These are phyloP conservation scores for Caenorhabditis virilis DNA, from an alignment of 2,888 invertebrate genomes.

Conservation along the genomic window DNA sequence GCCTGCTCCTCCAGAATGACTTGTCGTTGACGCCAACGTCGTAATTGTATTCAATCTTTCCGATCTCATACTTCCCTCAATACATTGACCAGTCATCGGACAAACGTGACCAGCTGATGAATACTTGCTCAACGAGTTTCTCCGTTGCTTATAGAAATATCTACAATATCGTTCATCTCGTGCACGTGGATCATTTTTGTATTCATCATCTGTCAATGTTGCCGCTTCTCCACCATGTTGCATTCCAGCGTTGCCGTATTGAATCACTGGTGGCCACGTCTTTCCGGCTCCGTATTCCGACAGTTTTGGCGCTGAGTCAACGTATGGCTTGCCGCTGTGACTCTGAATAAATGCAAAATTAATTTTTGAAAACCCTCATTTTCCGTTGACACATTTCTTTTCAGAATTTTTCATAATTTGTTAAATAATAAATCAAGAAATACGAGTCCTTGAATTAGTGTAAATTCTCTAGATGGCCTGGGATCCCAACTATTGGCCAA, in stretches of 20 bases:
- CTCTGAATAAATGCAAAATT: too few relatives aligned
- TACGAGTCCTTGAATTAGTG: too few relatives aligned
- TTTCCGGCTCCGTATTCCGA: conserved; percentile 10
- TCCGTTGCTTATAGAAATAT: conserved; percentile 57
- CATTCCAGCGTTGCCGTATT: conserved; percentile 4
- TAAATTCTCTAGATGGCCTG: too few relatives aligned
- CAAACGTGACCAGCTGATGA: conserved; percentile 44
- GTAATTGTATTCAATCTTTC: background rate
- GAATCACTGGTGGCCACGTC: conserved; percentile 6
- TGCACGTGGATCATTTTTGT: background rate
- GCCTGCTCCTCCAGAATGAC: too few relatives aligned
- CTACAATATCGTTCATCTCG: conserved; percentile 9
- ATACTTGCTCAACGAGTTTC: conserved; percentile 50
- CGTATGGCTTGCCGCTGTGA: conserved; percentile 4
- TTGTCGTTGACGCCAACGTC: background rate
- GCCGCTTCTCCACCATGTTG: conserved; percentile 5
- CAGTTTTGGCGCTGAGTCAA: background rate
- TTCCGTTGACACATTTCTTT: too few relatives aligned
- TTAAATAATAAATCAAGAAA: too few relatives aligned
- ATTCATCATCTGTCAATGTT: conserved; percentile 7
- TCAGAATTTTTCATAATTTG: too few relatives aligned
- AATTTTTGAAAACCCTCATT: too few relatives aligned
- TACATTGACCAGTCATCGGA: conserved; percentile 4
- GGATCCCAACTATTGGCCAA: too few relatives aligned
- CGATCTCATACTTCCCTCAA: background rate